phyloP scores from a whole-genome alignment of 2,113 vertebrate genomes.

The Mirounga angustirostris region DNA sequence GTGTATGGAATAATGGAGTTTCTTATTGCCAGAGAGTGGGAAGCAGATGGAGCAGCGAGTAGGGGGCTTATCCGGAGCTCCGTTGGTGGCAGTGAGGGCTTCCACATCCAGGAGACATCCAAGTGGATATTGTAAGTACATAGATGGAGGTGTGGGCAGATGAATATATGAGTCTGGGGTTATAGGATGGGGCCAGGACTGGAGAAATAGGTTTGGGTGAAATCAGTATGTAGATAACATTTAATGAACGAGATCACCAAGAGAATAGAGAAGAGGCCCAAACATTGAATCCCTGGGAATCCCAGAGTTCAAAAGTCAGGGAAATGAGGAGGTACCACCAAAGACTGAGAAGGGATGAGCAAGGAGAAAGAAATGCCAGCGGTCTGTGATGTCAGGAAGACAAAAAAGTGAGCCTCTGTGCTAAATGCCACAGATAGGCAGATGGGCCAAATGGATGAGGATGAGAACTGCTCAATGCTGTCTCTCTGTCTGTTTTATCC shows the following conservation, averaged over 20 bases:
- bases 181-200: neutral
- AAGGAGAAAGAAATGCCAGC: rapidly evolving
- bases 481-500: too few species aligned
- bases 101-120: neutral
- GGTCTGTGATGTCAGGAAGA: too few species aligned
- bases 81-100: rapidly evolving
- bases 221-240: neutral
- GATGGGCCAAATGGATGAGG: neutral
- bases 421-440: rapidly evolving
- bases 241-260: neutral
- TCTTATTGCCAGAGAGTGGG: too few species aligned
- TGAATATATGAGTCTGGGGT: neutral
- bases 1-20: neutral
- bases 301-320: neutral
- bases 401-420: rapidly evolving
- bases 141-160: neutral
- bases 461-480: rapidly evolving
- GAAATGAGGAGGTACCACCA: neutral
- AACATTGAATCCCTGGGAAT: neutral
- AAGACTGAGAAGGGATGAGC: neutral
- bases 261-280: neutral
- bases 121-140: neutral
- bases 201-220: neutral
- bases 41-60: rapidly evolving
- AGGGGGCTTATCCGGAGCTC: neutral